phyloP scores from a whole-genome alignment of 2,888 invertebrate species.

The Epinotia bilunana region DNA sequence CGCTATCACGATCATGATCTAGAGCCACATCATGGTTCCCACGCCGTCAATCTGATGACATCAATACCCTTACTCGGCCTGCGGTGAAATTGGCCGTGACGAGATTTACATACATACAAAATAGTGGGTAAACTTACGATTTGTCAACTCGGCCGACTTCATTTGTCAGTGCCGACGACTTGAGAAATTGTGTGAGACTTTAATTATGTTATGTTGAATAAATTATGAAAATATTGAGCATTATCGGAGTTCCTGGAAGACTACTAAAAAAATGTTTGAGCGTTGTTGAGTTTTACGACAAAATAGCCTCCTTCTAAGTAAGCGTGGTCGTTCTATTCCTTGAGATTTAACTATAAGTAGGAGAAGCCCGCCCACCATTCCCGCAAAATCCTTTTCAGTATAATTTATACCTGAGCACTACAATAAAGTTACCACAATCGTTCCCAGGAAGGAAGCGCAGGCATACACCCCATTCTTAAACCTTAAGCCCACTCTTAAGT shows the following conservation, averaged over 20 bases:
- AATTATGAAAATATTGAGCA: too few relatives aligned
- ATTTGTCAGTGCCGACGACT: not conserved
- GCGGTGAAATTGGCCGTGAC: constrained; percentile 61
- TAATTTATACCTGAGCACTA: constrained; percentile 11
- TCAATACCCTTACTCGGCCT: constrained; percentile 61
- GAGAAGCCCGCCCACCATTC: not conserved
- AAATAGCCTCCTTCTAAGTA: not conserved
- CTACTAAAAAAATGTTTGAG: not conserved
- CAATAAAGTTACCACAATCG: constrained; percentile 19
- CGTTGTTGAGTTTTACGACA: not conserved
- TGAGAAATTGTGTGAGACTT: not conserved
- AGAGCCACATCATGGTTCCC: constrained; percentile 47
- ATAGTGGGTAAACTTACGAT: constrained; percentile 9
- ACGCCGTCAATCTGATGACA: constrained; percentile 54
- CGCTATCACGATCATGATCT: not conserved
- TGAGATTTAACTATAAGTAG: not conserved
- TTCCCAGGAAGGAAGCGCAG: constrained; percentile 6
- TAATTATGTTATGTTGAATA: too few relatives aligned
- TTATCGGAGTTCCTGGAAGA: too few relatives aligned
- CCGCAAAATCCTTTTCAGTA: not conserved
- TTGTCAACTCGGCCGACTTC: not conserved
- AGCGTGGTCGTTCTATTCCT: not conserved
- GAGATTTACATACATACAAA: constrained; percentile 49
- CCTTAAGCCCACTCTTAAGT: constrained; percentile 30
- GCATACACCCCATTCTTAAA: constrained; percentile 15